Evolutionary conservation across 2,113 vertebrate species (phyloP).

Genomic region (Sylvietta virens): DNA sequence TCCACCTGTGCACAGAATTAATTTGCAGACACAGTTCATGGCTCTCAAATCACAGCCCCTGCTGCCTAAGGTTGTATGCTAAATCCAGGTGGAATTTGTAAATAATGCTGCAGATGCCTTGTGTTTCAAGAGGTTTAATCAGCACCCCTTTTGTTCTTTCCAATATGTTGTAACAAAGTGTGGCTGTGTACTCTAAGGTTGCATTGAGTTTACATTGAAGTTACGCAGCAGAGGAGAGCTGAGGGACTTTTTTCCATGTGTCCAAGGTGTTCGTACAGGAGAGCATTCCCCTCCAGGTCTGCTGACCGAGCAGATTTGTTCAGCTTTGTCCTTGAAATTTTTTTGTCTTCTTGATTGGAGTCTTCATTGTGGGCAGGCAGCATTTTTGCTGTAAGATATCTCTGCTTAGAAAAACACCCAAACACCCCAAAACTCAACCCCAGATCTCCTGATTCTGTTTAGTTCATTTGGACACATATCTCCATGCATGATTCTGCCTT

Average conservation of each 20-base stretch:
- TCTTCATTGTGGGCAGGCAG: background rate
- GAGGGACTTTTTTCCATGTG: background rate
- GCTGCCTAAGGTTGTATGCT: background rate
- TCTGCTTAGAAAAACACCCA: background rate
- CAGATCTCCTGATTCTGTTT: background rate
- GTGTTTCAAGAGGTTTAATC: background rate
- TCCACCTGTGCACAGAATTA: background rate
- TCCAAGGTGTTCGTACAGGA: background rate
- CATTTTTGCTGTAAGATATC: background rate
- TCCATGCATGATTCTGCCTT: background rate
- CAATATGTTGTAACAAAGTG: background rate
- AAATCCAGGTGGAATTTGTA: background rate
- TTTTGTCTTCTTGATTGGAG: background rate
- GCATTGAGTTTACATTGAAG: background rate
- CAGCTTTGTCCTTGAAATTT: background rate
- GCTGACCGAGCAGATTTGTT: background rate
- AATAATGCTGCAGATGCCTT: background rate
- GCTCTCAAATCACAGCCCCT: background rate
- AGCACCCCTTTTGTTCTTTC: background rate
- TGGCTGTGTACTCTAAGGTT: background rate
- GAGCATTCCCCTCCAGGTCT: background rate
- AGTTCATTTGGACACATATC: background rate
- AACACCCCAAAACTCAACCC: background rate
- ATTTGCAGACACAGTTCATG: background rate
- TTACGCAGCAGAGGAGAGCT: background rate